Conservation (phyloP, 2,113 vertebrate genomes). For the Athene noctua region DNA sequence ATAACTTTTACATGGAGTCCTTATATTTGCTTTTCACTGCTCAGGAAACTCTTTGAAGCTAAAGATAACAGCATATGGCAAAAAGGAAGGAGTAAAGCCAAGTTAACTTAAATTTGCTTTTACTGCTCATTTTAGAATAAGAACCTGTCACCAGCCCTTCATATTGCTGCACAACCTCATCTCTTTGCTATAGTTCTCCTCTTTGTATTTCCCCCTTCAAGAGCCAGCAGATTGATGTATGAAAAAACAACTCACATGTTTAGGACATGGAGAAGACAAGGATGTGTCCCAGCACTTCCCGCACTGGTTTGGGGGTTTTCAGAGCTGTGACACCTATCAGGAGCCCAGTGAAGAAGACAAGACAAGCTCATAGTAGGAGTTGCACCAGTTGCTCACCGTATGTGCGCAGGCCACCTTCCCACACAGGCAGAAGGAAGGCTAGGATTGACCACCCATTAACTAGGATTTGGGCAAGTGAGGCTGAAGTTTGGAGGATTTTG, state of each 20-base stretch:
- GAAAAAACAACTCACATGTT: not conserved
- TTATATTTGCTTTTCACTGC: not conserved
- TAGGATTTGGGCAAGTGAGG: not conserved
- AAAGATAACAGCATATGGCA: not conserved
- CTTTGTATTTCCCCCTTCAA: not conserved
- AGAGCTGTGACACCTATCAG: not conserved
- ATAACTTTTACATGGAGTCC: not conserved
- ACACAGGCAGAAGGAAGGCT: not conserved
- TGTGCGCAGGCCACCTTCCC: not conserved
- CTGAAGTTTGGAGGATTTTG: not conserved
- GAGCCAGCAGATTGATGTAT: not conserved
- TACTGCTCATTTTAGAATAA: not conserved
- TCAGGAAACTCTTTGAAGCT: not conserved
- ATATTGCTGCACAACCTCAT: fast-evolving
- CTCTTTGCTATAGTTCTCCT: not conserved
- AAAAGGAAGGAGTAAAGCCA: not conserved
- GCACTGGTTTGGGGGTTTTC: not conserved
- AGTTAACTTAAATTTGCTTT: not conserved
- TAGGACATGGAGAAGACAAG: not conserved
- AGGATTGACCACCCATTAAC: not conserved
- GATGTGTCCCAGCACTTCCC: not conserved
- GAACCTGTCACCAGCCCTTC: not conserved
- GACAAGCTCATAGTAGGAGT: not conserved
- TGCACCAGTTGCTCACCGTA: not conserved
- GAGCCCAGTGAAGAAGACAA: not conserved